Evolutionary conservation across 2,113 vertebrate genomes (phyloP), one percentile per base, ranked within the genome.

Genomic region (Lanius collurio): DNA sequence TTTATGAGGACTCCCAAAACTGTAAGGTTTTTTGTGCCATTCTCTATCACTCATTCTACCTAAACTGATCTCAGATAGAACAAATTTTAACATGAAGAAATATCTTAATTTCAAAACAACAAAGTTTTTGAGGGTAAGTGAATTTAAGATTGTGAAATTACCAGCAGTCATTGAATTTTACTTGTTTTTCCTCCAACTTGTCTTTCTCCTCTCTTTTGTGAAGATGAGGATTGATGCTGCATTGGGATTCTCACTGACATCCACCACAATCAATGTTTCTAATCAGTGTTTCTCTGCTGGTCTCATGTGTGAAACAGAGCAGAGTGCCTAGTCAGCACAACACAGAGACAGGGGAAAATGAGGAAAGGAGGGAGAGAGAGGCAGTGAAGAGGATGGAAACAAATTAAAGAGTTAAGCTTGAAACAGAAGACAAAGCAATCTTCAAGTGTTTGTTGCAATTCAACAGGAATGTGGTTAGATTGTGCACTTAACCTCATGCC

Each of bases 371-470:
- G 1, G 1, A 20, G 17, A 80, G 13, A 82, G 9, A 81, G 5
- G 19, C 21, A 46, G 35, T 11, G 53, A 35, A 68, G 10, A 74
- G 13, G 22, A 14, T 60, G 30, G 62, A 70, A 85, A 86, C 41
- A 92, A 92, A 85, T 73, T 90, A 47, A 44, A 74, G 49, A 73
- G 15, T 44, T 52, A 49, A 65, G 15, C 13, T 65, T 76, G 76
- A 52, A 75, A 91, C 95, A 75, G 74, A 39, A 90, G 77, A 69
- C 67, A 55, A 91, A 87, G 27, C 35, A 87, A 49, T 82, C 53
- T 79, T 89, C 20, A 18, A 37, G 33, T 80, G 35, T 88, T 77
- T 92, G 63, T 77, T 77, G 59, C 37, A 86, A 70, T 63, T 92
- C 76, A 77, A 70, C 23, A 63, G 33, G 30, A 78, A 81, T 59